These are phyloP conservation scores for Pardosa pseudoannulata DNA, from an alignment of 2,888 invertebrate genomes.

Conservation along the genomic window DNA sequence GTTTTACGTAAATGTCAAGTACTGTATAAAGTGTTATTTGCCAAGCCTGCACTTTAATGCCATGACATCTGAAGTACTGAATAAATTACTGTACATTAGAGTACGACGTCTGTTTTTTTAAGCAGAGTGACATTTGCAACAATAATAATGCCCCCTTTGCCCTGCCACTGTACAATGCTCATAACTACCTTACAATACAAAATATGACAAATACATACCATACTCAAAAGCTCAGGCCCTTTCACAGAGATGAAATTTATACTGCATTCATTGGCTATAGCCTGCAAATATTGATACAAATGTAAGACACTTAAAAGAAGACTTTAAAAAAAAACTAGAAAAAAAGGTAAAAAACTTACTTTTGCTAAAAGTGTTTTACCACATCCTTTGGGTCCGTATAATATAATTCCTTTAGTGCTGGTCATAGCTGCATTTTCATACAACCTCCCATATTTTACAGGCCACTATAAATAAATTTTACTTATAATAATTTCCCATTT, in stretches of 20 bases:
- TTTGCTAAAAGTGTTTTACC: conserved; percentile 96
- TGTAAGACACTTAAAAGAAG: background rate
- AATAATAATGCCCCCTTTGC: too few species aligned
- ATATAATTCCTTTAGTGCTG: conserved; percentile 90
- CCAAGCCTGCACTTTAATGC: too few species aligned
- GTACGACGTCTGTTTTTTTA: too few species aligned
- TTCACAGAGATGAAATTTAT: conserved; percentile 99
- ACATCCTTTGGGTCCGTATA: conserved; percentile 96
- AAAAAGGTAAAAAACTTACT: conserved; percentile 75
- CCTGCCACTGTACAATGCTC: too few species aligned
- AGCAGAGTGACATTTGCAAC: too few species aligned
- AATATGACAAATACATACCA: conserved; percentile 85
- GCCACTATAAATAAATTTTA: conserved; percentile 84
- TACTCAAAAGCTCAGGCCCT: conserved; percentile 97
- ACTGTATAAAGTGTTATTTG: too few species aligned
- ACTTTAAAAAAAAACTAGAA: conserved; percentile 25
- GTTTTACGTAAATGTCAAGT: too few species aligned
- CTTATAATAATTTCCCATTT: too few species aligned
- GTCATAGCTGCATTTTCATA: conserved; percentile 87
- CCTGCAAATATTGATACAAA: conserved; percentile 78
- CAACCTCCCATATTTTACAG: conserved; percentile 90
- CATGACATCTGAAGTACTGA: too few species aligned
- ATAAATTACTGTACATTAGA: too few species aligned
- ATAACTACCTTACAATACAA: too few species aligned
- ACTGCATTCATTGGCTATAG: conserved; percentile 98